phyloP scores from a whole-genome alignment of 2,888 invertebrate species.

The Lasioglossum morio region DNA sequence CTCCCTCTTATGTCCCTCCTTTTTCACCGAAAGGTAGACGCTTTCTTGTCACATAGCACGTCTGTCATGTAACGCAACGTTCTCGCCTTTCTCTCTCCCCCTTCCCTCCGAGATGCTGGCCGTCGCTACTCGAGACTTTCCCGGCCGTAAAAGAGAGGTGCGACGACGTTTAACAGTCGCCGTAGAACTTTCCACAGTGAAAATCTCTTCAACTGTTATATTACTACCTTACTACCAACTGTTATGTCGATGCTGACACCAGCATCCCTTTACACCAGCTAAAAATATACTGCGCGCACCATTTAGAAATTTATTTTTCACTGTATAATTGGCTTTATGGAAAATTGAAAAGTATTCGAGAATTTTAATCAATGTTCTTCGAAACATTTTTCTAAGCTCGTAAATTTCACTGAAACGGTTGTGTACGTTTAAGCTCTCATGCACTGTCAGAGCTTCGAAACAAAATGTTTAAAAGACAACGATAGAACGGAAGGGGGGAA shows the following conservation, averaged over 20 bases:
- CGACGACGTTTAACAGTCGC: not conserved
- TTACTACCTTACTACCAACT: not conserved
- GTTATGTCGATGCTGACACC: not conserved
- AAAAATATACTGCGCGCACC: not conserved
- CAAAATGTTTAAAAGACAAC: not conserved
- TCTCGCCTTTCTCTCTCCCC: not conserved
- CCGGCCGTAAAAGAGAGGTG: slow-evolving; percentile 1
- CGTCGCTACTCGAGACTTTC: not conserved
- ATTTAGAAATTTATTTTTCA: not conserved
- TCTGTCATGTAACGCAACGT: slow-evolving; percentile 9
- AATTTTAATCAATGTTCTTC: not conserved
- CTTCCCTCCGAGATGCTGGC: not conserved
- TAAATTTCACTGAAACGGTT: not conserved
- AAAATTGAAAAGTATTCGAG: not conserved
- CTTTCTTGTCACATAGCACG: not conserved
- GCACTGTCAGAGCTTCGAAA: not conserved
- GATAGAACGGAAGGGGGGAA: not conserved
- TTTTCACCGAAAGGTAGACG: not conserved
- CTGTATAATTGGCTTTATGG: not conserved
- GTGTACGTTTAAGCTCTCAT: not conserved
- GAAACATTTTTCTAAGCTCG: not conserved
- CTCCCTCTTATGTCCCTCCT: slow-evolving; percentile 10
- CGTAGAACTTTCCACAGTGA: not conserved
- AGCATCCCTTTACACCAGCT: not conserved
- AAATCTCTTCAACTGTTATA: not conserved